These are phyloP conservation scores for Orientallactaga sibirica DNA, from an alignment of 2,797 vertebrate genomes.

Conservation along the genomic window DNA sequence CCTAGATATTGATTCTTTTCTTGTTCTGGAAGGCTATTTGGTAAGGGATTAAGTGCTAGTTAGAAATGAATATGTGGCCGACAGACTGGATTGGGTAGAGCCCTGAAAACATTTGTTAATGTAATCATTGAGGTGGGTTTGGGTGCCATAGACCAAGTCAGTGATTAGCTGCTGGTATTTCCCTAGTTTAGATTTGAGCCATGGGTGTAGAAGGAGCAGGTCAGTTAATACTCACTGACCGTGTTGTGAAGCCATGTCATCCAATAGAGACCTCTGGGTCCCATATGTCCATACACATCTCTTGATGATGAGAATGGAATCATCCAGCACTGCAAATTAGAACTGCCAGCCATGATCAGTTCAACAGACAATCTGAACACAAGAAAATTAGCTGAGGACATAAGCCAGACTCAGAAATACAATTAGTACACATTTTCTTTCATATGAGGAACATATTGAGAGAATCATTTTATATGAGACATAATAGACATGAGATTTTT, in stretches of 20 bases:
- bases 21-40: conserved; percentile 74
- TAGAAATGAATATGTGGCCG: conserved; percentile 61
- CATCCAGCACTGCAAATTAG: not conserved
- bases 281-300: not conserved
- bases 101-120: not conserved
- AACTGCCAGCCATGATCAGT: not conserved
- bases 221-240: not conserved
- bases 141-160: not conserved
- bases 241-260: not conserved
- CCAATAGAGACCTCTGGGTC: not conserved
- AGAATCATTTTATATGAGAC: not conserved
- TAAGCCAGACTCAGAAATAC: not conserved
- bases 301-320: not conserved
- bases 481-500: not conserved
- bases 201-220: not conserved
- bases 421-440: no score
- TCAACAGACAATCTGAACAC: not conserved
- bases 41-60: conserved; percentile 74
- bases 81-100: not conserved
- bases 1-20: conserved; percentile 73
- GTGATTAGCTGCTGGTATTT: not conserved
- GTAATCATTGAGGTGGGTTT: not conserved
- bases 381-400: not conserved
- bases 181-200: not conserved
- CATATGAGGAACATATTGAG: no score